Percentiles rank a stretch among this genome's conserved stretches.
Evolutionary conservation across 2,797 vertebrate genomes (phyloP).

Genomic region (Coluber constrictor): DNA sequence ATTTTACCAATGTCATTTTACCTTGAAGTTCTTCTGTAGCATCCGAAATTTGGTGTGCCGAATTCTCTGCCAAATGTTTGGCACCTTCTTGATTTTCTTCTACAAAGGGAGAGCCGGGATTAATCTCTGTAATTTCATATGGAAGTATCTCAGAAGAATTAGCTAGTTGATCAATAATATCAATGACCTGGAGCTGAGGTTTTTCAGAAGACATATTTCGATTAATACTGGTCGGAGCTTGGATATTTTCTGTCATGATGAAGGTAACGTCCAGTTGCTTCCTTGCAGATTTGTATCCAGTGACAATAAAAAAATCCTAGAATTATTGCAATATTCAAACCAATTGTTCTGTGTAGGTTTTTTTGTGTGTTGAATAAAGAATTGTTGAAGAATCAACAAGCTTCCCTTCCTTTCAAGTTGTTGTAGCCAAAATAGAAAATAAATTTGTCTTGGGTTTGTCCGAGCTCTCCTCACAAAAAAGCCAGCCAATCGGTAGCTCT

Average conservation of each 20-base stretch:
- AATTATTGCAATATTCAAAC: slow-evolving; percentile 1
- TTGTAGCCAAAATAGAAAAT: slow-evolving; percentile 18
- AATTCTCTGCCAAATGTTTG: slow-evolving; percentile 1
- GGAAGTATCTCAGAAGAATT: slow-evolving; percentile 20
- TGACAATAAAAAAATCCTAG: not conserved
- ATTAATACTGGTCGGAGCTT: slow-evolving; percentile 44
- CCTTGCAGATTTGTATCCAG: not conserved
- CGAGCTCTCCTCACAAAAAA: slow-evolving; percentile 30
- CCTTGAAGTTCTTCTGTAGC: slow-evolving; percentile 55
- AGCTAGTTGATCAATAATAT: slow-evolving; percentile 57
- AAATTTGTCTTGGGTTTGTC: slow-evolving; percentile 42
- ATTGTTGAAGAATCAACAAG: accelerated
- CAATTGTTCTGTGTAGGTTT: slow-evolving; percentile 1
- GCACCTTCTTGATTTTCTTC: slow-evolving; percentile 41
- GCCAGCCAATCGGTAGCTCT: slow-evolving; percentile 56
- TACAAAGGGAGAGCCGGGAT: not conserved
- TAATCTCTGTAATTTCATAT: slow-evolving; percentile 28
- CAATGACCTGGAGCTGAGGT: slow-evolving; percentile 53
- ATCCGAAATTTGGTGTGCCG: not conserved
- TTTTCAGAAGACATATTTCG: slow-evolving; percentile 55
- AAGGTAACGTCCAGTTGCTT: not conserved
- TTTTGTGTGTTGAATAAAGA: not conserved
- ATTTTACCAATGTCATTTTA: slow-evolving; percentile 47
- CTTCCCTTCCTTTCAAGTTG: slow-evolving; percentile 17
- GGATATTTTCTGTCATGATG: slow-evolving; percentile 68